Evolutionary conservation across 2,797 vertebrate genomes (phyloP).

Genomic region (Glossophaga mutica): DNA sequence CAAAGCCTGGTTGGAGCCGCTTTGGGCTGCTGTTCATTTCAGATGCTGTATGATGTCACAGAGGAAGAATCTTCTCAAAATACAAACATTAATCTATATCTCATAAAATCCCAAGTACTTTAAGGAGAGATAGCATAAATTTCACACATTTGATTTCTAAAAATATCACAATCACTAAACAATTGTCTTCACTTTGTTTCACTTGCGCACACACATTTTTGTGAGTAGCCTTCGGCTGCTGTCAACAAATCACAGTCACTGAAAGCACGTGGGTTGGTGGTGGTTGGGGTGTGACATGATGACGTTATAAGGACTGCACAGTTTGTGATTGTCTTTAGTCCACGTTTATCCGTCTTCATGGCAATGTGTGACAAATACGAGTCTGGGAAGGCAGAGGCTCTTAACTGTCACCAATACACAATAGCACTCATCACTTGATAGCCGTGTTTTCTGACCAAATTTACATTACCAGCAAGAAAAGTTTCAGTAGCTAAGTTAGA

Average conservation of each 20-base stretch:
- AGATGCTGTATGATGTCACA: conserved; percentile 77
- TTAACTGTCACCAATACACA: conserved; percentile 75
- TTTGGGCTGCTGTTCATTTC: conserved; percentile 74
- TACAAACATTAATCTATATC: conserved; percentile 79
- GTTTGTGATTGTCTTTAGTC: background rate
- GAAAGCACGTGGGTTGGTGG: background rate
- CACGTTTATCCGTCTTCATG: background rate
- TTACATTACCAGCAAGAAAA: conserved; percentile 76
- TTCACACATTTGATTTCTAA: conserved; percentile 76
- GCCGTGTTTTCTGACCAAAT: conserved; percentile 74
- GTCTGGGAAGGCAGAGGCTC: conserved; percentile 77
- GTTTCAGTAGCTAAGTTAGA: conserved; percentile 73
- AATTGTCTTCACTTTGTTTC: conserved; percentile 27
- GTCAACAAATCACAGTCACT: conserved; percentile 48
- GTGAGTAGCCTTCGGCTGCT: conserved; percentile 44
- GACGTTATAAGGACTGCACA: background rate
- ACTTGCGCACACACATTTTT: conserved; percentile 65
- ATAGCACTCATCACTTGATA: conserved; percentile 77
- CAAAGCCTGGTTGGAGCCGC: conserved; percentile 69
- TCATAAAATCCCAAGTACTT: conserved; percentile 77
- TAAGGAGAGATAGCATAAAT: conserved; percentile 77
- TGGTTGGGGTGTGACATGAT: background rate
- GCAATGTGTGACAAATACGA: conserved; percentile 69
- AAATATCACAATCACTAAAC: conserved; percentile 47
- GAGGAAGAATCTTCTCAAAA: conserved; percentile 74